Evolutionary conservation across 2,888 invertebrate genomes (phyloP).

Genomic region (Yponomeuta evonymella): DNA sequence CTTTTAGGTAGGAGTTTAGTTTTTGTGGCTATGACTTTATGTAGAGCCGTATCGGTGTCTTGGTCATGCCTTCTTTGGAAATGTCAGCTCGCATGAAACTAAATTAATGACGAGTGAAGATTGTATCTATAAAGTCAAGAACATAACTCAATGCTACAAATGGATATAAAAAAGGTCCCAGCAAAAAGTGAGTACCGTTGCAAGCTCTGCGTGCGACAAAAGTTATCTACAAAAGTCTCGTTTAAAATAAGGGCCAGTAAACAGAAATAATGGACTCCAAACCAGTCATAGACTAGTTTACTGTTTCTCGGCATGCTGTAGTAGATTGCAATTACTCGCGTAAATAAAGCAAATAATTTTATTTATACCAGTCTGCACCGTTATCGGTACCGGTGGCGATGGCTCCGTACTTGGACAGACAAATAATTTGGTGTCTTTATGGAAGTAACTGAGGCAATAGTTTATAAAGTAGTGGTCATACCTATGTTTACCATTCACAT

Average conservation of each 20-base stretch:
- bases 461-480: conserved; percentile 8
- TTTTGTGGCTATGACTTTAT: not conserved
- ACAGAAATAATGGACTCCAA: conserved; percentile 13
- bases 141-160: conserved; percentile 2
- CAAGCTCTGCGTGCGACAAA: not conserved
- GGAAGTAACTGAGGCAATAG: conserved; percentile 20
- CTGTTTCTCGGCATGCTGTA: conserved; percentile 7
- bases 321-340: conserved; percentile 37
- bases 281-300: conserved; percentile 2
- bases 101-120: not conserved
- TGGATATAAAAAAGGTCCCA: not conserved
- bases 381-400: conserved; percentile 39
- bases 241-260: conserved; percentile 8
- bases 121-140: not conserved
- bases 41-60: not conserved
- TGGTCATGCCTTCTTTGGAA: not conserved
- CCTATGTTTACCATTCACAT: not conserved
- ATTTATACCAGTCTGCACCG: conserved; percentile 36
- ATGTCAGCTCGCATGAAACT: not conserved
- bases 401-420: conserved; percentile 43
- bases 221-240: not conserved
- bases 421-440: conserved; percentile 33
- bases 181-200: conserved; percentile 3
- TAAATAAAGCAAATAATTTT: conserved; percentile 42
- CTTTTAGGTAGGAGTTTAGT: not conserved